Evolutionary conservation across 2,797 vertebrate genomes (phyloP).

Genomic region (Meda fulgida): DNA sequence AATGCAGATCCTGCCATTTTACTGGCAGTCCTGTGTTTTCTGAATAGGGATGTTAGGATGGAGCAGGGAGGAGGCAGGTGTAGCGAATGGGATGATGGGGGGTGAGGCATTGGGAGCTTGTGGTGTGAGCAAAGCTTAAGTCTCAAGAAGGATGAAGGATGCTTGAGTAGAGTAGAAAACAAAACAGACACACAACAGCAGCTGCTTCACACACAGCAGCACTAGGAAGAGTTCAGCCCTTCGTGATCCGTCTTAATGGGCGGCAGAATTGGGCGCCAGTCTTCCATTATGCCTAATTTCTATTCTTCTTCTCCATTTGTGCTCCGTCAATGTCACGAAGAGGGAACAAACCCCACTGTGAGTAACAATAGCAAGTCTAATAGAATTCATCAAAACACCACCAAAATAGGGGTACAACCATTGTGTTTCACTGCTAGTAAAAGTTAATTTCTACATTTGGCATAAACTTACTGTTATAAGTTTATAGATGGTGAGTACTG

Average conservation of each 20-base stretch:
- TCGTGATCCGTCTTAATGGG: slow-evolving; percentile 22
- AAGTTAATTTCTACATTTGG: slow-evolving; percentile 13
- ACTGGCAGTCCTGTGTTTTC: slow-evolving; percentile 7
- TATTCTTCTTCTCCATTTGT: slow-evolving; percentile 28
- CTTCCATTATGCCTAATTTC: slow-evolving; percentile 35
- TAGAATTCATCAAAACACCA: slow-evolving; percentile 18
- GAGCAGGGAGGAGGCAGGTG: slow-evolving; percentile 45
- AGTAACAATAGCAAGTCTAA: slow-evolving; percentile 40
- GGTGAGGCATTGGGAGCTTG: background rate
- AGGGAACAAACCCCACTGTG: slow-evolving; percentile 42
- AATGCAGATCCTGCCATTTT: slow-evolving; percentile 54
- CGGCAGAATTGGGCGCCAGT: slow-evolving; percentile 23
- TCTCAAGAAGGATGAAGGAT: slow-evolving; percentile 71
- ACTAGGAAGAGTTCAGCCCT: background rate
- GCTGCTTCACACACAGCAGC: slow-evolving; percentile 66
- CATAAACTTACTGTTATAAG: background rate
- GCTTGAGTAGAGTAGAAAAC: slow-evolving; percentile 65
- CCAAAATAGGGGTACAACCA: background rate
- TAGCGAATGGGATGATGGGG: slow-evolving; percentile 47
- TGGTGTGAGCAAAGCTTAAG: slow-evolving; percentile 71
- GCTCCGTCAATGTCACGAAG: slow-evolving; percentile 36
- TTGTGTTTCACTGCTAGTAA: background rate
- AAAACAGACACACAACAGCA: slow-evolving; percentile 65
- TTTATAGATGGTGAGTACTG: background rate
- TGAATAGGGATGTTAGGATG: slow-evolving; percentile 5